Percentiles rank a stretch among this genome's conserved stretches.
phyloP scores from a whole-genome alignment of 2,113 vertebrate species.

The Apodemus speciosus region DNA sequence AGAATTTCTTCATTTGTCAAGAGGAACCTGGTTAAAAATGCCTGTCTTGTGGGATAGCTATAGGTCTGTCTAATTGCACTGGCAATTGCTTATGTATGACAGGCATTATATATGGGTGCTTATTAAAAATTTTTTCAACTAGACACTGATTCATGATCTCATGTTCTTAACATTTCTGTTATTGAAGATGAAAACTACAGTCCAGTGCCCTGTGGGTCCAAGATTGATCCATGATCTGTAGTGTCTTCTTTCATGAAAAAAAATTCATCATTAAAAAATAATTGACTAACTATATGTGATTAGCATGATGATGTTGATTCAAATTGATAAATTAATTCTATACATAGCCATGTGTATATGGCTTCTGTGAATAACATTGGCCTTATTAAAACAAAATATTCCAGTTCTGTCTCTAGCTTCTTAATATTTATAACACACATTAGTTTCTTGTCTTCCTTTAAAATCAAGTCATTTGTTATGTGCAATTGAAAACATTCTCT shows the following conservation, averaged over 20 bases:
- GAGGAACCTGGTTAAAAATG: neutral
- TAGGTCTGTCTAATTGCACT: neutral
- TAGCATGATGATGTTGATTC: constrained; percentile 16
- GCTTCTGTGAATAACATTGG: neutral
- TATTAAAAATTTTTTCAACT: constrained; percentile 17
- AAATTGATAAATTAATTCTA: neutral
- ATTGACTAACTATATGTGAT: neutral
- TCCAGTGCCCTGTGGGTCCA: neutral
- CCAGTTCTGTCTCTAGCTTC: neutral
- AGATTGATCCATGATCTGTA: neutral
- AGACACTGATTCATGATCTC: neutral
- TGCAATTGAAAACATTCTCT: neutral
- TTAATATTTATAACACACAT: neutral
- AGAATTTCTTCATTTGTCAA: constrained; percentile 14
- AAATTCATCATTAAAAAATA: constrained; percentile 12
- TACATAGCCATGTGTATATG: neutral
- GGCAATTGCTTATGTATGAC: neutral
- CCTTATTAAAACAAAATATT: neutral
- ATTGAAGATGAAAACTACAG: neutral
- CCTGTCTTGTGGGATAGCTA: neutral
- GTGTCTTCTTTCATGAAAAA: neutral
- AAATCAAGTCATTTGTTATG: constrained; percentile 38
- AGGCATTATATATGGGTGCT: neutral
- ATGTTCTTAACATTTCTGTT: neutral
- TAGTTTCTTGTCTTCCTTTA: constrained; percentile 28